Conservation (phyloP, 2,113 vertebrate species). For the Siniperca knerii region DNA sequence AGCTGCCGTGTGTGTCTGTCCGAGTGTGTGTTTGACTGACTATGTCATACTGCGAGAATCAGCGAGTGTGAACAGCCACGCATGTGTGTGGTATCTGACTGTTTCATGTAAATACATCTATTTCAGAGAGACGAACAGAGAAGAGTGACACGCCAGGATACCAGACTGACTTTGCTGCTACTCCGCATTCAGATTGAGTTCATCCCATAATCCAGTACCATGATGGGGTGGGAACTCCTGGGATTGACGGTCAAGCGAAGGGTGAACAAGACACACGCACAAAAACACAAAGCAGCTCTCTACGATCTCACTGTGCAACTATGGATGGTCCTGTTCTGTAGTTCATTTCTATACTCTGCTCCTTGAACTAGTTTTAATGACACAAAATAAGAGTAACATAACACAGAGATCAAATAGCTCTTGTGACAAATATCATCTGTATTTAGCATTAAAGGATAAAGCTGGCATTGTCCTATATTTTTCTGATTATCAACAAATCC, state of each 20-base stretch:
- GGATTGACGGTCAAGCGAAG: conserved; percentile 69
- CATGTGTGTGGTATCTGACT: conserved; percentile 56
- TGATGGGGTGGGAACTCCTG: conserved; percentile 54
- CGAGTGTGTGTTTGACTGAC: conserved; percentile 39
- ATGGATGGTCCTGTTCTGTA: conserved; percentile 1
- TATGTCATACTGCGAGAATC: conserved; percentile 57
- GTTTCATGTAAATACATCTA: conserved; percentile 63
- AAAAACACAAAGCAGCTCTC: neutral
- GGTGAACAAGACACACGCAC: conserved; percentile 53
- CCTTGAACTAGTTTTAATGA: neutral
- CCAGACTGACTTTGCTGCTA: conserved; percentile 16
- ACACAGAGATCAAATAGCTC: neutral
- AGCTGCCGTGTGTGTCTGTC: conserved; percentile 25
- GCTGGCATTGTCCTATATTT: neutral
- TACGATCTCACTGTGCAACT: neutral
- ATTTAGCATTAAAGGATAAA: neutral
- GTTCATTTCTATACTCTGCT: neutral
- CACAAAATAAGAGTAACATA: neutral
- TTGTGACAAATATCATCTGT: neutral
- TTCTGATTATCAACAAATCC: neutral
- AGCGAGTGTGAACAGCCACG: conserved; percentile 61
- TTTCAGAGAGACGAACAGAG: conserved; percentile 54
- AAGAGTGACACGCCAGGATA: conserved; percentile 42
- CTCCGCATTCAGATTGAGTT: conserved; percentile 71
- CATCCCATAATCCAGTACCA: conserved; percentile 67